Percentiles rank a stretch among this genome's conserved stretches.
phyloP scores from a whole-genome alignment of 2,888 invertebrate species.

The Agriopis leucophaearia region DNA sequence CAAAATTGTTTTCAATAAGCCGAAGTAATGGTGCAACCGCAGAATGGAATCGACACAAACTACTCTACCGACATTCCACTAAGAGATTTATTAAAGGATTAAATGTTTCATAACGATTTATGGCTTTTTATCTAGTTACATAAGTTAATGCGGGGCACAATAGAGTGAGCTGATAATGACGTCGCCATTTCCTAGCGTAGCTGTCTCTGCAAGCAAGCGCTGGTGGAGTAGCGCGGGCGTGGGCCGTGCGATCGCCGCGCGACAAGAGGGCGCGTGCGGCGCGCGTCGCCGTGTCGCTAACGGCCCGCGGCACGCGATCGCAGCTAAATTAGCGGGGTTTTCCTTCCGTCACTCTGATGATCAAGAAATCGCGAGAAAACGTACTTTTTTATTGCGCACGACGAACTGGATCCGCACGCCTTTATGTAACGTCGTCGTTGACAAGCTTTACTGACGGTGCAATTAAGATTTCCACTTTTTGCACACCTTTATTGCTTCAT shows the following conservation, averaged over 20 bases:
- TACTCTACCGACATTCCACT: slow-evolving; percentile 67
- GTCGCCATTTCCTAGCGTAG: slow-evolving; percentile 63
- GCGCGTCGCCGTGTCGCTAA: slow-evolving; percentile 64
- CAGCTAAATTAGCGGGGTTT: slow-evolving; percentile 78
- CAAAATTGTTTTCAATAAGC: slow-evolving; percentile 85
- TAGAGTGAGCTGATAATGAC: slow-evolving; percentile 72
- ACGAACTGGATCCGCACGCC: slow-evolving; percentile 79
- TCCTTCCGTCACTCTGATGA: slow-evolving; percentile 79
- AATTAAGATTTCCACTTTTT: slow-evolving; percentile 86
- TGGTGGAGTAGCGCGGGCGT: slow-evolving; percentile 38
- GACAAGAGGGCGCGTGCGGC: slow-evolving; percentile 56
- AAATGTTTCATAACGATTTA: slow-evolving; percentile 77
- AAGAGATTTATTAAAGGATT: slow-evolving; percentile 73
- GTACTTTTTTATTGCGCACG: slow-evolving; percentile 77
- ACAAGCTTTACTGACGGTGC: slow-evolving; percentile 77
- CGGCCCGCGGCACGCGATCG: slow-evolving; percentile 78
- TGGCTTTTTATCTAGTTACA: slow-evolving; percentile 76
- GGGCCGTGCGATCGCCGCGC: slow-evolving; percentile 55
- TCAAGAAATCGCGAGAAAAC: slow-evolving; percentile 83
- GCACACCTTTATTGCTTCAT: slow-evolving; percentile 82
- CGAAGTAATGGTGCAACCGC: slow-evolving; percentile 77
- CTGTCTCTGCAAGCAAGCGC: slow-evolving; percentile 50
- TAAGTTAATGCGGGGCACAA: slow-evolving; percentile 71
- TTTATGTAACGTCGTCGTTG: slow-evolving; percentile 80
- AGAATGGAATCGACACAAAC: slow-evolving; percentile 64